Evolutionary conservation across 2,113 vertebrate species (phyloP).

Genomic region (Hypanus sabinus): DNA sequence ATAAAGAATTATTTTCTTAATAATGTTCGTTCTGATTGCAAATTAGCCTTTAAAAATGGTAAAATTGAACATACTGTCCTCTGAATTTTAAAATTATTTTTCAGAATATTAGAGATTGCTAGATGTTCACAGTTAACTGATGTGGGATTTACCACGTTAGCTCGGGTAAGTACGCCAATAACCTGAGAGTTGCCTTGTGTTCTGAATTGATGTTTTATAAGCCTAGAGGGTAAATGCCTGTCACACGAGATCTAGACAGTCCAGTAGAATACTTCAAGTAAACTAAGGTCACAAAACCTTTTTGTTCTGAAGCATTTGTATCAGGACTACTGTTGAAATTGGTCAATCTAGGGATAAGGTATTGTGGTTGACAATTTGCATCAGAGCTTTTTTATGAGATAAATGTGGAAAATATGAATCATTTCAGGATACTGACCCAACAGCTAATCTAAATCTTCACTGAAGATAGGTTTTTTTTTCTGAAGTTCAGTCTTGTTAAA

Average conservation of each 20-base stretch:
- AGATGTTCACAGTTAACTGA: constrained; percentile 95
- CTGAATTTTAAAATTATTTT: constrained; percentile 41
- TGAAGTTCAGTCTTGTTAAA: not conserved
- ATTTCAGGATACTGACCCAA: too few species aligned
- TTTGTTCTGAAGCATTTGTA: not conserved
- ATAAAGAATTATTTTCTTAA: not conserved
- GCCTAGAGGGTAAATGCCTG: not conserved
- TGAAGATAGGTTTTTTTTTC: not conserved
- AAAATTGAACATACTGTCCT: not conserved
- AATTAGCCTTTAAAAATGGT: not conserved
- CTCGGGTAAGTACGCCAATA: constrained; percentile 68
- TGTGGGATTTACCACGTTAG: constrained; percentile 89
- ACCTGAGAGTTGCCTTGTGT: not conserved
- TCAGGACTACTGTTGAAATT: not conserved
- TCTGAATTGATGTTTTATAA: not conserved
- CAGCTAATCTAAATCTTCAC: not conserved
- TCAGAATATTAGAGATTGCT: constrained; percentile 94
- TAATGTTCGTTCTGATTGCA: not conserved
- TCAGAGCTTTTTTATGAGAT: not conserved
- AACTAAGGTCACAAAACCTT: not conserved
- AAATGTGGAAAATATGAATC: not conserved
- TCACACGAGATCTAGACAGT: not conserved
- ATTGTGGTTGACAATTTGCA: not conserved
- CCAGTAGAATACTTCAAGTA: not conserved
- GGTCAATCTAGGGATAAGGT: not conserved